These are phyloP conservation scores for Enoplosus armatus DNA, from an alignment of 2,797 vertebrate genomes.

Conservation along the genomic window DNA sequence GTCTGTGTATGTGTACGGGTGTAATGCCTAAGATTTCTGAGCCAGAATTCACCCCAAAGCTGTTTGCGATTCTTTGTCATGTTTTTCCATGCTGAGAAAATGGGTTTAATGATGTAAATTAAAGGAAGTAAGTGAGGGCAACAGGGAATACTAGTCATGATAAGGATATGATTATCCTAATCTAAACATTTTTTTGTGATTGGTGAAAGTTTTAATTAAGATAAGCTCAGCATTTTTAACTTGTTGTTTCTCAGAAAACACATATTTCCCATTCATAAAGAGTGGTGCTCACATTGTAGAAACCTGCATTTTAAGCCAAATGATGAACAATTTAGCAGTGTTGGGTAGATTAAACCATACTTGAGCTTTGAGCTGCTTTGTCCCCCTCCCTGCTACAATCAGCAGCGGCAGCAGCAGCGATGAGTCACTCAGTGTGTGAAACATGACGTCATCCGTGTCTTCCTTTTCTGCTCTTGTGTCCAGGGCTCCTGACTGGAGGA, in stretches of 20 bases:
- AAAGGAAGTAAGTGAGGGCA: not conserved
- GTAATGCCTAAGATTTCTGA: not conserved
- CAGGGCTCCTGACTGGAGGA: slow-evolving; percentile 77
- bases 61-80: slow-evolving; percentile 22
- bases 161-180: not conserved
- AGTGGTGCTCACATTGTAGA: not conserved
- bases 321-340: not conserved
- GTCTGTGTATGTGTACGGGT: slow-evolving; percentile 7
- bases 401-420: slow-evolving; percentile 75
- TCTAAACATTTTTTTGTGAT: not conserved
- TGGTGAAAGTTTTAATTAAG: not conserved
- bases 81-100: slow-evolving; percentile 21
- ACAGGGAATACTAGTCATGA: not conserved
- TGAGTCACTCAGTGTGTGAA: slow-evolving; percentile 83
- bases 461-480: slow-evolving; percentile 75
- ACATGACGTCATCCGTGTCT: slow-evolving; percentile 81
- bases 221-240: not conserved
- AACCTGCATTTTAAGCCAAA: slow-evolving; percentile 4
- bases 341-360: not conserved
- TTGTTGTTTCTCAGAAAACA: not conserved
- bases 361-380: slow-evolving; percentile 55
- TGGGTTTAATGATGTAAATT: slow-evolving; percentile 15
- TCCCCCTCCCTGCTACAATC: slow-evolving; percentile 61
- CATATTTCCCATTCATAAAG: slow-evolving; percentile 19
- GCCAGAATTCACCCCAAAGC: slow-evolving; percentile 19